Evolutionary conservation across 2,113 vertebrate species (phyloP).

Genomic region (Deroptyus accipitrinus): DNA sequence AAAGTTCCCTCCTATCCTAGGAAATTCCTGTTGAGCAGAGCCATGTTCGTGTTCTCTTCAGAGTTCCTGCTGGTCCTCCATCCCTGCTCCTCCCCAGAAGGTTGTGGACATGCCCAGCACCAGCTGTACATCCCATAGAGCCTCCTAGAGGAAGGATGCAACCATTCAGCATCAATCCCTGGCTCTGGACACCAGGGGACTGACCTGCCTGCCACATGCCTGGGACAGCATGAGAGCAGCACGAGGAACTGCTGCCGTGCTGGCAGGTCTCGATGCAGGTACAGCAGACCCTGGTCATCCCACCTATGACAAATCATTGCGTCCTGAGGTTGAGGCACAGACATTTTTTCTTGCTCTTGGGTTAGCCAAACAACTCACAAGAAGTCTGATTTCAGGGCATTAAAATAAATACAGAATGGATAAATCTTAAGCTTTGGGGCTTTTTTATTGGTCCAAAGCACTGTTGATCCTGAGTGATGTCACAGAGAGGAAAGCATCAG

Average conservation of each 20-base stretch:
- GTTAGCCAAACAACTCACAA: neutral
- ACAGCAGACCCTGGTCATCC: neutral
- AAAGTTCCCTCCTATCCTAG: neutral
- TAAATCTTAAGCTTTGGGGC: too few species aligned
- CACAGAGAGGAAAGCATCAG: neutral
- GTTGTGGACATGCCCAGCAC: neutral
- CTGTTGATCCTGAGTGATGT: neutral
- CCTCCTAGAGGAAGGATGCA: neutral
- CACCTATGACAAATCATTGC: rapidly evolving
- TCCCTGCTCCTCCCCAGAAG: neutral
- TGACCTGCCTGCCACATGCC: neutral
- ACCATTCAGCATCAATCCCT: neutral
- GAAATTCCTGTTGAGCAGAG: neutral
- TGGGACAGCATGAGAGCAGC: neutral
- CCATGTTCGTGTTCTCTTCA: neutral
- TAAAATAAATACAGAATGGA: neutral
- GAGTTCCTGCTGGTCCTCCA: neutral
- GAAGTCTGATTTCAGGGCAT: neutral
- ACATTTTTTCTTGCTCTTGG: neutral
- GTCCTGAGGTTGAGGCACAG: neutral
- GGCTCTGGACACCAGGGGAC: neutral
- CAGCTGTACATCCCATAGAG: neutral
- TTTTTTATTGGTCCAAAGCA: neutral
- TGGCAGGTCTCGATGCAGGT: too few species aligned
- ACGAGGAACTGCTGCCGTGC: neutral